Evolutionary conservation across 2,113 vertebrate genomes (phyloP), one percentile per base, ranked within the genome.

Genomic region (Myocastor coypus): DNA sequence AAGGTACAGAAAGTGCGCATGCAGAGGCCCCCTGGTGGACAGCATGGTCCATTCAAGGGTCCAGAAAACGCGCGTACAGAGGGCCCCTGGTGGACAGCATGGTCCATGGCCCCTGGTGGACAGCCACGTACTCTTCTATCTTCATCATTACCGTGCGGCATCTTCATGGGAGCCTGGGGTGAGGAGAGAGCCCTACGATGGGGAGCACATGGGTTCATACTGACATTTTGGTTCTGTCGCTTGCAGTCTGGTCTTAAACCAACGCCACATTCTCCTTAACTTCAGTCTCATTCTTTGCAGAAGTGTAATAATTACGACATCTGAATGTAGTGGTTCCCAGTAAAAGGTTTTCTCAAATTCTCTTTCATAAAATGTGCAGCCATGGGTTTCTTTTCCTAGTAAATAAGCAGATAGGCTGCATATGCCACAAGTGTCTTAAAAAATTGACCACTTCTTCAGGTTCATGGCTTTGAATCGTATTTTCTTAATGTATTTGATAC

Each of bases 391-490:
- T n/a, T 26, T 86, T 90, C 9, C 75, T 68, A 66, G 9, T 57
- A 86, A 77, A 78, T 42, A 71, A 55, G 52, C 12, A 87, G 30
- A 82, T 40, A 68, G 30, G 81, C 6, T 37, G 64, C 64, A 28
- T 71, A n/a, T 73, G n/a, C 24, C 80, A 57, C 32, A 75, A 75
- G 57, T 7, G 40, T 22, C 68, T 55, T 37, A 66, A 87, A 89
- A 80, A 28, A 26, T 30, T 61, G 75, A 75, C 10, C 85, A 42
- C 40, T 91, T 87, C 34, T 83, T 87, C 83, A 11, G 68, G 28
- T 84, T 94, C 59, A 69, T 28, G 30, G 64, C 87, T 93, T 91
- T 92, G 26, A 80, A 91, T 46, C 73, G 14, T 68, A 13, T 68
- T 68, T 68, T 1, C 63, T 71, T 71, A 55, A 55, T 55, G 52